Conservation (phyloP, 2,888 invertebrate species). For the Hipparchia semele region DNA sequence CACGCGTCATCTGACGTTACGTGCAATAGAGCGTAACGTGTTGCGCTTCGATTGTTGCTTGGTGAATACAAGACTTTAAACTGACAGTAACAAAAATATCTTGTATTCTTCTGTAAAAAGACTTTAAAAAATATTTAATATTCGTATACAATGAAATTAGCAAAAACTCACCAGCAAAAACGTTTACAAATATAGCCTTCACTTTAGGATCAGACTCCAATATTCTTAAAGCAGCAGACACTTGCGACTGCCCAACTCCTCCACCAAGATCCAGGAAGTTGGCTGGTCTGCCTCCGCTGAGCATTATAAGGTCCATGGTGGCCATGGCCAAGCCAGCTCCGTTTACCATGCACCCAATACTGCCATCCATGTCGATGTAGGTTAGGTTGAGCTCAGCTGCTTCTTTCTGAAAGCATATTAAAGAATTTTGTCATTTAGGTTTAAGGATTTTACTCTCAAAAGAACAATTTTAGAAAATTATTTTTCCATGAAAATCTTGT, state of each 20-base stretch:
- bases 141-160: too few relatives aligned
- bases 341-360: conserved; percentile 98
- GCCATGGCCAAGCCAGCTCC: conserved; percentile 99
- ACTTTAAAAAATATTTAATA: too few relatives aligned
- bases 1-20: too few relatives aligned
- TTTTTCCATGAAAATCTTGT: too few relatives aligned
- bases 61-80: neutral
- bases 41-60: too few relatives aligned
- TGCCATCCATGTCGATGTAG: conserved; percentile 98
- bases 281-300: conserved; percentile 98
- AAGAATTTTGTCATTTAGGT: neutral
- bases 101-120: too few relatives aligned
- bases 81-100: neutral
- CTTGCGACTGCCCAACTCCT: conserved; percentile 96
- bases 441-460: too few relatives aligned
- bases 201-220: conserved; percentile 94
- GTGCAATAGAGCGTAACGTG: too few relatives aligned
- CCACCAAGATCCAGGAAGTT: conserved; percentile 99
- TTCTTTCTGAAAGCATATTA: conserved; percentile 82
- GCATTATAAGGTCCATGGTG: conserved; percentile 99
- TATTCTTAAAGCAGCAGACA: conserved; percentile 95
- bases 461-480: too few relatives aligned
- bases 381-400: conserved; percentile 95
- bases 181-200: conserved; percentile 97
- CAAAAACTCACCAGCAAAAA: conserved; percentile 89